Percentiles rank a stretch among this genome's conserved stretches.
Conservation (phyloP, 2,888 invertebrate species). For the Macaria notata region DNA sequence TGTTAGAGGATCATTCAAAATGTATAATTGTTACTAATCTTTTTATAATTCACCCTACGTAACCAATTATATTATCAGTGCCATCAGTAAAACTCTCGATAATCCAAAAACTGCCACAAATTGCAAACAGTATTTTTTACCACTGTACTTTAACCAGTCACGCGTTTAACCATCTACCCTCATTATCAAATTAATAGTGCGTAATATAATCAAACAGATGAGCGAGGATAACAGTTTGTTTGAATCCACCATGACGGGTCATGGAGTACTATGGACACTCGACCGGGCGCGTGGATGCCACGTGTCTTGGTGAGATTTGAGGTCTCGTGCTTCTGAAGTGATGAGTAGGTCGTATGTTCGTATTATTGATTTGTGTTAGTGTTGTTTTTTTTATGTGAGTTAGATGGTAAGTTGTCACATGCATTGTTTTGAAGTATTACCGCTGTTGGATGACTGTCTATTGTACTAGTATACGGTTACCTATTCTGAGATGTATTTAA, state of each 20-base stretch:
- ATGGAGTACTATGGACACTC: slow-evolving; percentile 17
- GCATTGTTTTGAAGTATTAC: too few species aligned
- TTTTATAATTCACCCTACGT: too few species aligned
- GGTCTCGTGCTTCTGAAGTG: neutral
- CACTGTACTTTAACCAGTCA: neutral
- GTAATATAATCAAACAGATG: slow-evolving; percentile 26
- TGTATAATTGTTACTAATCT: too few species aligned
- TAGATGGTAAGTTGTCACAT: too few species aligned
- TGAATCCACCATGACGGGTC: slow-evolving; percentile 7
- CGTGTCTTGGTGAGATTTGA: slow-evolving; percentile 19
- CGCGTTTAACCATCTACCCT: slow-evolving; percentile 14
- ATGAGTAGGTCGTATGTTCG: neutral
- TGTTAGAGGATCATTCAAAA: too few species aligned
- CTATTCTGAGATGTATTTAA: too few species aligned
- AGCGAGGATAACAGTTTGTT: slow-evolving; percentile 22
- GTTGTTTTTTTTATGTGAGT: too few species aligned
- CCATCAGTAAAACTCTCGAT: neutral
- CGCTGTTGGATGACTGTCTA: too few species aligned
- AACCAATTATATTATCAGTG: too few species aligned
- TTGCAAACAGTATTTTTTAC: slow-evolving; percentile 1
- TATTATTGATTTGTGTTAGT: too few species aligned
- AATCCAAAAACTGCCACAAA: slow-evolving; percentile 2
- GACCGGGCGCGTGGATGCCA: slow-evolving; percentile 29
- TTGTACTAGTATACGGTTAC: too few species aligned
- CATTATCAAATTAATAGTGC: slow-evolving; percentile 13